Percentiles rank a stretch among this genome's conserved stretches.
These are phyloP conservation scores for Thomomys bottae DNA, from an alignment of 2,113 vertebrate species.

Conservation along the genomic window DNA sequence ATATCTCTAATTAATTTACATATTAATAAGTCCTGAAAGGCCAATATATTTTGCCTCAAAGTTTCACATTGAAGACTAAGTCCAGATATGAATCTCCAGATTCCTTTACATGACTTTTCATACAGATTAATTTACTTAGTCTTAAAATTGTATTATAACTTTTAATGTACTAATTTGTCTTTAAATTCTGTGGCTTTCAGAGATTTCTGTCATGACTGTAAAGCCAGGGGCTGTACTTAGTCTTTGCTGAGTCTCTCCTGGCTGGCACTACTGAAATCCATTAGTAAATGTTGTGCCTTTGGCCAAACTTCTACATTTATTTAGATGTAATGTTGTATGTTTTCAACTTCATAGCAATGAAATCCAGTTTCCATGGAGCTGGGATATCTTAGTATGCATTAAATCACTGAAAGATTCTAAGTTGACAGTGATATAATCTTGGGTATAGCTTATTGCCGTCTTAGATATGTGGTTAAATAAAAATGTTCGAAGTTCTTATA, in stretches of 20 bases:
- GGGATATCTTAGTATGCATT: not conserved
- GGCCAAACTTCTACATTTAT: constrained; percentile 34
- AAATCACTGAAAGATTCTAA: constrained; percentile 44
- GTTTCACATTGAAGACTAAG: not conserved
- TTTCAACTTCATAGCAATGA: constrained; percentile 35
- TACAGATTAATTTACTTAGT: not conserved
- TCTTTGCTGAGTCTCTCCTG: not conserved
- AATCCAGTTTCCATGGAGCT: constrained; percentile 18
- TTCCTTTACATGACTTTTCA: not conserved
- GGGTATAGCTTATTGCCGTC: constrained; percentile 12
- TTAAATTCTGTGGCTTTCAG: not conserved
- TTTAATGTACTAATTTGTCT: not conserved
- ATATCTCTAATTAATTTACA: not conserved
- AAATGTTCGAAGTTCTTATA: constrained; percentile 61
- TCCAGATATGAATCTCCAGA: not conserved
- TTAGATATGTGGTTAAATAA: constrained; percentile 72
- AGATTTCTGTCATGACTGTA: not conserved
- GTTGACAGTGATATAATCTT: constrained; percentile 26
- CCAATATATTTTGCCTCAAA: not conserved
- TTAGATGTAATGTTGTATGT: constrained; percentile 41
- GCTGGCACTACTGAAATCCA: constrained; percentile 1
- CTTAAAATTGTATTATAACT: not conserved
- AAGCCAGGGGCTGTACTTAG: not conserved
- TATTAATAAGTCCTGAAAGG: not conserved
- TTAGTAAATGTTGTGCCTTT: constrained; percentile 38